Conservation (phyloP, 2,888 invertebrate genomes). For the Cactoblastis cactorum region DNA sequence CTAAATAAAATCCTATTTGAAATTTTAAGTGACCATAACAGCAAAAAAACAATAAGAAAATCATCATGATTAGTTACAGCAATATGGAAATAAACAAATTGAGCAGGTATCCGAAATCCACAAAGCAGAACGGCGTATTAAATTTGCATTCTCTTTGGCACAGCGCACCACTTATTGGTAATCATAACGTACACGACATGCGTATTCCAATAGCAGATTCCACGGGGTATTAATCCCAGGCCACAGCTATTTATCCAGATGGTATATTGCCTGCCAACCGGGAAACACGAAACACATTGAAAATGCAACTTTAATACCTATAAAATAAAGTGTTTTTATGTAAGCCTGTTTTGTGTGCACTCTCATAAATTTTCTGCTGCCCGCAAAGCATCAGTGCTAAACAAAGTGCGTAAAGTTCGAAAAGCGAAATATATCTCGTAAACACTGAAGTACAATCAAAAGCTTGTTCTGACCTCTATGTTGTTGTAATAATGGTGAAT, state of each 20-base stretch:
- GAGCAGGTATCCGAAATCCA: no score
- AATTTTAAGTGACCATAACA: no score
- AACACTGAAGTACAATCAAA: not conserved
- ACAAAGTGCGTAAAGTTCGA: constrained; percentile 1
- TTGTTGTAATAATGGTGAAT: not conserved
- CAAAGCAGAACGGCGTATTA: not conserved
- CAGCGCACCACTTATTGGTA: not conserved
- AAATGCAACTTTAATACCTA: not conserved
- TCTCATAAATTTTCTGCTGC: not conserved
- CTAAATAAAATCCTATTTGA: no score
- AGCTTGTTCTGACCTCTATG: not conserved
- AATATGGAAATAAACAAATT: not conserved
- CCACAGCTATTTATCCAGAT: constrained; percentile 4
- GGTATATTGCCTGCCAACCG: not conserved
- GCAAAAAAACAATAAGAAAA: no score
- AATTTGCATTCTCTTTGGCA: not conserved
- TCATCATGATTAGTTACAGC: not conserved
- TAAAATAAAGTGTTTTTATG: not conserved
- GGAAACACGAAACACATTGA: not conserved
- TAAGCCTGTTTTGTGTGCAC: not conserved
- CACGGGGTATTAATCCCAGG: not conserved
- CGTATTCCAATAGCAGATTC: constrained; percentile 1
- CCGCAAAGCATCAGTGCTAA: constrained; percentile 6
- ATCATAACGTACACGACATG: not conserved
- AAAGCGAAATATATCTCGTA: not conserved